Evolutionary conservation across 2,888 invertebrate genomes (phyloP).

Genomic region (Orthonychiurus folsomi): DNA sequence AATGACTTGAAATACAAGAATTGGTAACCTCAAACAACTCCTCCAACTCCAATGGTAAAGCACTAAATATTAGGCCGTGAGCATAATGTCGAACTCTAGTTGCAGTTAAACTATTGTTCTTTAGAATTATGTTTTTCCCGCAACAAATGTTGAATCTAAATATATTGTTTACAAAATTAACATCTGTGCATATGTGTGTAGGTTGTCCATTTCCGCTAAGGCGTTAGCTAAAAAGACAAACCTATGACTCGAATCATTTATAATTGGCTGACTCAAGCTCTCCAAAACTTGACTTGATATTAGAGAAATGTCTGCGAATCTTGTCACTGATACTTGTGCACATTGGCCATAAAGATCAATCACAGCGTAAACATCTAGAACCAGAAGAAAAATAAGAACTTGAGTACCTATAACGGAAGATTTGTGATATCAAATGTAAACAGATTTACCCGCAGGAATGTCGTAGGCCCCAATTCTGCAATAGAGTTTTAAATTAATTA

Average conservation of each 20-base stretch:
- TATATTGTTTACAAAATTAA: too few relatives aligned
- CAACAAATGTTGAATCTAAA: slow-evolving; percentile 47
- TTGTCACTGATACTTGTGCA: slow-evolving; percentile 62
- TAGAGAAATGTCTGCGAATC: slow-evolving; percentile 40
- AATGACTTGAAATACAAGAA: too few relatives aligned
- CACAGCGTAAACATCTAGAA: slow-evolving; percentile 74
- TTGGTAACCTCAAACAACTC: slow-evolving; percentile 70
- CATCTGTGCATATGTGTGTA: too few relatives aligned
- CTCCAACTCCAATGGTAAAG: slow-evolving; percentile 60
- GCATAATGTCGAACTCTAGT: slow-evolving; percentile 53
- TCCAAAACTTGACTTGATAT: slow-evolving; percentile 42
- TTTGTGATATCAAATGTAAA: background rate
- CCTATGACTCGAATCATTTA: slow-evolving; percentile 45
- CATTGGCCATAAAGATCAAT: slow-evolving; percentile 73
- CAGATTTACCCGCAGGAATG: background rate
- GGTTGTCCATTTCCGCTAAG: too few relatives aligned
- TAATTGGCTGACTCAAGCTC: slow-evolving; percentile 46
- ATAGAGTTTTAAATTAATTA: slow-evolving; percentile 12
- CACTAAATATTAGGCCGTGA: slow-evolving; percentile 61
- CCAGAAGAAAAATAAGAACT: too few relatives aligned
- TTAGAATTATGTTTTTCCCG: slow-evolving; percentile 61
- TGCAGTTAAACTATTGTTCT: slow-evolving; percentile 59
- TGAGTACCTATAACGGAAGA: background rate
- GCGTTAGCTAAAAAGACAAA: too few relatives aligned
- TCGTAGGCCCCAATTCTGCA: too few relatives aligned